A percentile compares a stretch with the other conserved stretches of the same genome.
phyloP scores from a whole-genome alignment of 2,888 invertebrate species.

The Caenorhabditis japonica region DNA sequence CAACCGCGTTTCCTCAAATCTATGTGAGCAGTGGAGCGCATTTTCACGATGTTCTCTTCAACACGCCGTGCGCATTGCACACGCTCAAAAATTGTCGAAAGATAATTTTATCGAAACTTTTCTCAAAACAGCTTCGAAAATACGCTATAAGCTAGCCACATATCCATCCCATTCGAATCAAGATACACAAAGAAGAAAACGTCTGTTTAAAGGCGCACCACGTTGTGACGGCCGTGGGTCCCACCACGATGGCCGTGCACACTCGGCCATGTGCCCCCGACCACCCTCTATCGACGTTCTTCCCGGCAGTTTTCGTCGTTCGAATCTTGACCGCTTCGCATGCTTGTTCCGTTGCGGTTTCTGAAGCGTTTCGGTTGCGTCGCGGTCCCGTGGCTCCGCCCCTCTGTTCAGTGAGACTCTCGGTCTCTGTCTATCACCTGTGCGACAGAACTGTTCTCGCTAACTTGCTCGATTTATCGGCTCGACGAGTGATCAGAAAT shows the following conservation, averaged over 20 bases:
- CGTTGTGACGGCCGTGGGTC: constrained; percentile 19
- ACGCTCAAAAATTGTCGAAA: no score
- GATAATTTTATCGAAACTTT: no score
- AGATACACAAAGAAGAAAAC: constrained; percentile 27
- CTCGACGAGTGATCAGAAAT: background rate
- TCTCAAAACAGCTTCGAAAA: no score
- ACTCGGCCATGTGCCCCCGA: constrained; percentile 24
- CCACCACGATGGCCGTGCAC: background rate
- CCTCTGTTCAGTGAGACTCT: constrained; percentile 22
- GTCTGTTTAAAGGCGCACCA: constrained; percentile 13
- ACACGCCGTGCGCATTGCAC: no score
- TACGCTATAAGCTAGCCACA: no score
- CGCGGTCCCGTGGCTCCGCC: constrained; percentile 47
- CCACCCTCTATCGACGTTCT: constrained; percentile 45
- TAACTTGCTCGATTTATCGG: background rate
- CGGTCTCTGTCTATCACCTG: constrained; percentile 45
- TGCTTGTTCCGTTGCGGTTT: constrained; percentile 54
- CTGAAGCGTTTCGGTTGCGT: constrained; percentile 53
- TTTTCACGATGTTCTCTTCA: no score
- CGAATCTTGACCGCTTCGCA: constrained; percentile 53
- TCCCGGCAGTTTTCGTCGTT: constrained; percentile 28
- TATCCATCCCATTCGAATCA: no score
- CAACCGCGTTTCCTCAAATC: no score
- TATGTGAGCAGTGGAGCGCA: no score
- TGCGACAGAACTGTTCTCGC: constrained; percentile 8